phyloP scores from a whole-genome alignment of 2,888 invertebrate genomes.

The Sphaerophoria taeniata region DNA sequence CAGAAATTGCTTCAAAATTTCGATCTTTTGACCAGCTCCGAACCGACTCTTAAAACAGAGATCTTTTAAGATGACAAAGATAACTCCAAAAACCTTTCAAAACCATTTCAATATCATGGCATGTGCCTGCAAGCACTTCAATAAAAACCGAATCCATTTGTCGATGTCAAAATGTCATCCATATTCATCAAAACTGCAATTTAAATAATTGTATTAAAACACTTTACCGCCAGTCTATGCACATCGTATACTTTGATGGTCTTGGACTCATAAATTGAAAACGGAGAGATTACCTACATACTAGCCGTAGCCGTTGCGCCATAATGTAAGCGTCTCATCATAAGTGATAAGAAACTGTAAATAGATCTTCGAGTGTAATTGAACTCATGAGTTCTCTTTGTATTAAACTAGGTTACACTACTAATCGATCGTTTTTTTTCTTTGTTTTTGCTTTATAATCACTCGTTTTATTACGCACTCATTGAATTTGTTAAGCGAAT shows the following conservation, averaged over 20 bases:
- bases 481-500: not conserved
- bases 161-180: no score
- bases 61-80: no score
- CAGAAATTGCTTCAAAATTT: no score
- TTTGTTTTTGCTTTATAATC: not conserved
- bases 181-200: no score
- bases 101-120: no score
- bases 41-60: no score
- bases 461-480: not conserved
- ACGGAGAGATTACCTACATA: not conserved
- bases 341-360: conserved; percentile 3
- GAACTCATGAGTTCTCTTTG: not conserved
- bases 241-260: not conserved
- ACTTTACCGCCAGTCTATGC: not conserved
- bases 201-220: no score
- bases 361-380: not conserved
- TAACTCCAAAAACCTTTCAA: no score
- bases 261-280: not conserved
- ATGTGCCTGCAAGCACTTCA: no score
- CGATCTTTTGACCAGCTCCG: no score
- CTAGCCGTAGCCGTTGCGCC: no score
- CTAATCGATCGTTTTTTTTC: conserved; percentile 5
- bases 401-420: conserved; percentile 18
- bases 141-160: no score
- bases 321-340: not conserved